Conservation (phyloP, 2,113 vertebrate genomes). For the Poeciliopsis retropinna region DNA sequence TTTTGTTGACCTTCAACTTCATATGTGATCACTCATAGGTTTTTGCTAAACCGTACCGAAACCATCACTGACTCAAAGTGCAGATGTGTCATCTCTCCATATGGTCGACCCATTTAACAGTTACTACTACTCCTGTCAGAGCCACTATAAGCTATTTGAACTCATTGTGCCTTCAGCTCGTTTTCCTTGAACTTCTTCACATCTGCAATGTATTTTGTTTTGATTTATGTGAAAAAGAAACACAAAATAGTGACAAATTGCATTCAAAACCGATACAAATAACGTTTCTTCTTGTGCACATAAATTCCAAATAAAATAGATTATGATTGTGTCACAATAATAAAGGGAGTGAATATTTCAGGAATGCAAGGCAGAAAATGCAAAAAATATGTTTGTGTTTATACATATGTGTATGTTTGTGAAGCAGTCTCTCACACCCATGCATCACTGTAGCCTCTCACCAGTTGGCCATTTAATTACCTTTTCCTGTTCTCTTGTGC, state of each 20-base stretch:
- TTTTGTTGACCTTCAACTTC: constrained; percentile 43
- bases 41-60: constrained; percentile 36
- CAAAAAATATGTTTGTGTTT: constrained; percentile 8
- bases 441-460: constrained; percentile 73
- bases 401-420: constrained; percentile 23
- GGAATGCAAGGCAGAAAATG: constrained; percentile 37
- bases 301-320: not conserved
- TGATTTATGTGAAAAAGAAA: not conserved
- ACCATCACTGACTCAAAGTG: constrained; percentile 39
- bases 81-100: constrained; percentile 42
- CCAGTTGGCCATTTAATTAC: constrained; percentile 77
- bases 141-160: constrained; percentile 5
- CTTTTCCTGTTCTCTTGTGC: constrained; percentile 75
- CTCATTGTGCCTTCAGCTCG: not conserved
- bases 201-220: not conserved
- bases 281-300: not conserved
- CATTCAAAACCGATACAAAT: too few species aligned
- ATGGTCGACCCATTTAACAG: constrained; percentile 36
- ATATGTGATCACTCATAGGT: constrained; percentile 31
- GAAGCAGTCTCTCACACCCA: constrained; percentile 61
- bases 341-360: constrained; percentile 6
- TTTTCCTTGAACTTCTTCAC: not conserved
- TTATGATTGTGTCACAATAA: not conserved
- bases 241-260: too few species aligned
- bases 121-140: constrained; percentile 7